Evolutionary conservation across 2,797 vertebrate species (phyloP), one percentile per base, ranked within the genome.

Genomic region (Otus scops): DNA sequence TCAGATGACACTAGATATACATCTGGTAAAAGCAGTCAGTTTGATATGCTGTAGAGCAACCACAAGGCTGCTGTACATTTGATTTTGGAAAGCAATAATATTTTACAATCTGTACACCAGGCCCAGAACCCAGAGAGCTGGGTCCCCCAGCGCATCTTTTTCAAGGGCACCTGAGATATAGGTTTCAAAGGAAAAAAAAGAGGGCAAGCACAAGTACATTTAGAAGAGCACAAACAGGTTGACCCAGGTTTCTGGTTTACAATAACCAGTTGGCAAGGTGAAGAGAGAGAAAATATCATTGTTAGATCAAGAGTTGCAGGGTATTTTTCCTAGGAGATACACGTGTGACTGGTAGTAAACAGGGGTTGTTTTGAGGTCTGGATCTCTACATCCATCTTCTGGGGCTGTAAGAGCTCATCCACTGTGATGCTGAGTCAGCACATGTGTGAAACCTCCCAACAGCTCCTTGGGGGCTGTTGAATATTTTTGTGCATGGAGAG

Each of bases 291-390:
- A 85, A 60, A 76, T 9, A 64, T 70, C 28, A 6, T 41, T 24
- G 2, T 9, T 56, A 30, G 38, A 68, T 57, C 13, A 19, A n/a
- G 10, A 56, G 15, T 5, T 0, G 0, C 10, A 18, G 9, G 23
- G 20, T 19, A 3, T n/a, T 75, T 57, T 75, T 70, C 41, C 53
- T 71, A 36, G 38, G 51, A 54, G 47, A 39, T 10, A 19, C 13
- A 39, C 7, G 21, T 13, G n/a, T 19, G 51, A 38, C 23, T 50
- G 38, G 26, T 16, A 41, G 34, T 6, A 34, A 61, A 36, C 6
- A 21, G 38, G 60, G 43, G 28, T 87, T 50, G 10, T 68, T 84
- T 32, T 38, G 76, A 70, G 43, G 50, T 76, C 47, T 26, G 71
- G 38, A 28, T 34, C 32, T 41, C 36, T 36, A 48, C 8, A 3